Base-by-base conservation (phyloP, 2,888 invertebrate species). In the Ferdinandea cuprea region DNA sequence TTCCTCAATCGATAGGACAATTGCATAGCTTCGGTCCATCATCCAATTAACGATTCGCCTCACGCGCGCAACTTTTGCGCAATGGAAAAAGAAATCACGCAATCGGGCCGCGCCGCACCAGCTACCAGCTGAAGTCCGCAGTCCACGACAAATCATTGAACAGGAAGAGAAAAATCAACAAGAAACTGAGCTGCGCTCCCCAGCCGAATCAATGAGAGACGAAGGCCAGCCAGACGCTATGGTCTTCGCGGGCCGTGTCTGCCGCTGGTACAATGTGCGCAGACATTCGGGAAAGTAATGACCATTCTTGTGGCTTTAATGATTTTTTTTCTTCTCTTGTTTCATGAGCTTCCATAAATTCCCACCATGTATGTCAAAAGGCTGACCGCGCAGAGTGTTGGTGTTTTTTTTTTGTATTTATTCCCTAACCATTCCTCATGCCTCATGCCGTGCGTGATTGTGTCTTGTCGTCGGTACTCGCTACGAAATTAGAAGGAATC, bases 31-130 rank as follows among this genome's bases (percentile, higher is more conserved):
- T 21, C 52, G 46, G 81, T 66, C 59, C 65, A 68, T 83, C 78
- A 72, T 72, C 72, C 83, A 83, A 83, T 83, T 72, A 83, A 83
- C 54, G 56, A 78, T 83, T 78, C 61, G 50, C 50, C 78, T 78
- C 78, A 77, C 72, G 72, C 73, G 46, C 74, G 35, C 25, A 25
- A 25, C 25, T 58, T 52, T 19, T 42, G 25, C 48, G 32, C 54
- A 28, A 63, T 32, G 19, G 59, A 61, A 17, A 52, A 58, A 15
- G 30, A 74, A 81, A 81, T 71, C 77, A 77, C 69, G 76, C 76
- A 80, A 54, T n/a, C n/a, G n/a, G n/a, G n/a, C n/a, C n/a, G n/a
- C n/a, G n/a, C 35, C 58, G 17, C n/a, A 32, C 63, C 46, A 25
- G 2, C 5, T 5, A 25, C 25, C 5, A 5, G 25, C 25, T 25